Evolutionary conservation across 1,140 invertebrate species (phyloP), one percentile per base, ranked within the genome.

Genomic region (Panonychus citri): DNA sequence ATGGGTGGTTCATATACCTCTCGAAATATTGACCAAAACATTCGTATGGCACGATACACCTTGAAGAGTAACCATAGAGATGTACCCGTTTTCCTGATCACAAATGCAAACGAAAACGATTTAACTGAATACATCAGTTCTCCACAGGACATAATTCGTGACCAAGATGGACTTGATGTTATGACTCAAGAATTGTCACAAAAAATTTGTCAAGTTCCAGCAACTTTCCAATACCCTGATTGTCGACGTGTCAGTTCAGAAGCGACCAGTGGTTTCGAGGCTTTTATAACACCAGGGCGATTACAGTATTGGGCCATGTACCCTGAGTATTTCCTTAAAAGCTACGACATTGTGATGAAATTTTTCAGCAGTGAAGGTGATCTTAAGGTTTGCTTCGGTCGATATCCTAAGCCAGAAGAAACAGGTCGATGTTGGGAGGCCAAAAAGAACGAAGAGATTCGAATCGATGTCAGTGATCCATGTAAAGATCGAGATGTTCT

Each of bases 281-380:
- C 54, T 13, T 60, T 37, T 26, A 28, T 60, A 1, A 59, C 54
- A n/a, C 57, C 55, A 1, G 58, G 57, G 1, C 27, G 50, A 19
- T 49, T 25, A 37, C 58, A 61, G 24, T 50, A 61, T 21, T 57
- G 54, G 54, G 57, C 57, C 8, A 59, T 61, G 51, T 60, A 54
- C 50, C 60, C 60, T 13, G 54, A 61, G 34, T 57, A 48, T 51
- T 61, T 59, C 30, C 30, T 53, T 3, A 43, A 37, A 37, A 61
- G 57, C 27, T 55, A 12, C 24, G 25, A 17, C 2, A 25, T 37
- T 19, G 10, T 12, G 15, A 30, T 52, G 26, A n/a, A 27, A n/a
- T 52, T 52, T 25, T 21, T 13, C 3, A 25, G 17, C 2, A 19
- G 12, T 25, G 12, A 52, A 17, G 26, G 50, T n/a, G 15, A n/a